Percentiles rank a stretch among this genome's conserved stretches.
Evolutionary conservation across 2,113 vertebrate genomes (phyloP).

Genomic region (Scopus umbretta): DNA sequence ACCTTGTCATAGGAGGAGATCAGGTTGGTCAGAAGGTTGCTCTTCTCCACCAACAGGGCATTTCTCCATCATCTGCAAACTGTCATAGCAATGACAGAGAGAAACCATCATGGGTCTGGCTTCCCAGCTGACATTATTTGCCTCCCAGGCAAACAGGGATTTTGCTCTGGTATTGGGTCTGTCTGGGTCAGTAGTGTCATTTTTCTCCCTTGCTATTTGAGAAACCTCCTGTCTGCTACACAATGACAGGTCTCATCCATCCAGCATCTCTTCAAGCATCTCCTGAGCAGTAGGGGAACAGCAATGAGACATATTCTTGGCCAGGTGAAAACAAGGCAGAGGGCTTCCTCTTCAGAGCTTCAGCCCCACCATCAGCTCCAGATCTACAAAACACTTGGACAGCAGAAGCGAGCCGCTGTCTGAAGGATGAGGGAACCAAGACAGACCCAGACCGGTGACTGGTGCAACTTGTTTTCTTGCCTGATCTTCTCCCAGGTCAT

Average conservation of each 20-base stretch:
- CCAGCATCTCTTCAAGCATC: neutral
- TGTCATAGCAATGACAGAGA: neutral
- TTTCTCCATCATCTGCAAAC: neutral
- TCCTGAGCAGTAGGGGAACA: neutral
- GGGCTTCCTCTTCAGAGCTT: neutral
- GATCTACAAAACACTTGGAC: neutral
- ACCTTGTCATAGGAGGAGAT: too few relatives aligned
- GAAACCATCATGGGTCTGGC: neutral
- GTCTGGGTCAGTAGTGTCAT: accelerated
- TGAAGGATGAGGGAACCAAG: neutral
- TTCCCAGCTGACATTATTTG: neutral
- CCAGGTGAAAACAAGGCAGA: neutral
- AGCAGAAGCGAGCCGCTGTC: neutral
- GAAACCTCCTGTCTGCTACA: neutral
- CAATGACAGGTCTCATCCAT: neutral
- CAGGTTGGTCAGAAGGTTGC: too few relatives aligned
- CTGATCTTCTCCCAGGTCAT: neutral
- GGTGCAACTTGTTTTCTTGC: neutral
- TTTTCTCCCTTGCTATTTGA: neutral
- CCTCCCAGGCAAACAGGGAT: neutral
- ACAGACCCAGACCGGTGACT: neutral
- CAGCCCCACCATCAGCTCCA: neutral
- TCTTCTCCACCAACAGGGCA: neutral
- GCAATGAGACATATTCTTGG: neutral
- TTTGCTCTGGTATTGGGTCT: neutral